Evolutionary conservation across 2,888 invertebrate species (phyloP).

Genomic region (Trilocha varians): DNA sequence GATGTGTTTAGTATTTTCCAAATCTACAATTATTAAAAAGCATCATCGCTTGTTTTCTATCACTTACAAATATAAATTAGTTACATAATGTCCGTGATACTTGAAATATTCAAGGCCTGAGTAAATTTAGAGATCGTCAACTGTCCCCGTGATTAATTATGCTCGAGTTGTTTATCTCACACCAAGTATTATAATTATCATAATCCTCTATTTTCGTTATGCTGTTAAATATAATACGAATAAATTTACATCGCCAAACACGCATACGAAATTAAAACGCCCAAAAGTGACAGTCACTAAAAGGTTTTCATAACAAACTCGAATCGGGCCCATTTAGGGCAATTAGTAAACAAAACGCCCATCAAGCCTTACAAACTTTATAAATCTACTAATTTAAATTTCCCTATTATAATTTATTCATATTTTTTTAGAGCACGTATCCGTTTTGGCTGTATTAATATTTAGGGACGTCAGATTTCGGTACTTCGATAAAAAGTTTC

Average conservation of each 20-base stretch:
- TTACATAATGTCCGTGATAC: too few relatives aligned
- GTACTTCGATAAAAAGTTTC: slow-evolving; percentile 33
- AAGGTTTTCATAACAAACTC: neutral
- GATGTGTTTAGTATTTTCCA: too few relatives aligned
- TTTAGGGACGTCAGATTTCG: slow-evolving; percentile 38
- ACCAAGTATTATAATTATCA: neutral
- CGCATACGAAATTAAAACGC: neutral
- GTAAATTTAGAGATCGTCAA: too few relatives aligned
- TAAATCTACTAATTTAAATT: neutral
- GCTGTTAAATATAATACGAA: neutral
- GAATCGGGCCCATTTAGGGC: neutral
- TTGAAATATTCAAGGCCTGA: too few relatives aligned
- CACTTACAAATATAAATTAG: too few relatives aligned
- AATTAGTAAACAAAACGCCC: neutral
- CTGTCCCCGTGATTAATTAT: too few relatives aligned
- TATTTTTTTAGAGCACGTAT: too few relatives aligned
- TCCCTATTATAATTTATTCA: neutral
- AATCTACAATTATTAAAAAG: too few relatives aligned
- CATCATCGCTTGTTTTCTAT: too few relatives aligned
- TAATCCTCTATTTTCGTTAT: neutral
- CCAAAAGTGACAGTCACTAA: slow-evolving; percentile 2
- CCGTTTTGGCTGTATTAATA: slow-evolving; percentile 35
- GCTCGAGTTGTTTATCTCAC: neutral
- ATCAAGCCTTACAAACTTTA: slow-evolving; percentile 2
- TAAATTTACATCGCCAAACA: neutral